phyloP scores from a whole-genome alignment of 2,113 vertebrate species.

The Cercopithecus mona region DNA sequence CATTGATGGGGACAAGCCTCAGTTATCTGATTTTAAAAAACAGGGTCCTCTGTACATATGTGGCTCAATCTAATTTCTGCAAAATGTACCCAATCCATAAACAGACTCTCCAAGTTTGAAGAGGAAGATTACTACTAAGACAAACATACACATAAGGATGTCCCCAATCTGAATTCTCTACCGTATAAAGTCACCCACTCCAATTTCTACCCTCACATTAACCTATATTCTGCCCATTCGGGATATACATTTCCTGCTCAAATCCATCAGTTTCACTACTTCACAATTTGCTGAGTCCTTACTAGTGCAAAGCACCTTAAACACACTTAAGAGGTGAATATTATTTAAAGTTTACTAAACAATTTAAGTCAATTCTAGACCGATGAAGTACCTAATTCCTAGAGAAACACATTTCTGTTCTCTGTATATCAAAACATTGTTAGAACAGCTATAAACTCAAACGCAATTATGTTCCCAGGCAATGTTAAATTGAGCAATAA shows the following conservation, averaged over 20 bases:
- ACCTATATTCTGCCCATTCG: not conserved
- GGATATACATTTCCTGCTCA: not conserved
- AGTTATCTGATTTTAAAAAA: conserved; percentile 35
- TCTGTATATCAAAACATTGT: conserved; percentile 36
- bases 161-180: not conserved
- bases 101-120: not conserved
- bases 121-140: not conserved
- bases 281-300: not conserved
- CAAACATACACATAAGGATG: not conserved
- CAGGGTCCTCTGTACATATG: not conserved
- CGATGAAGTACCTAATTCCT: conserved; percentile 43
- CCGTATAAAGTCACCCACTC: not conserved
- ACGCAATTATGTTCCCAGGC: conserved; percentile 39
- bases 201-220: not conserved
- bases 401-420: conserved; percentile 39
- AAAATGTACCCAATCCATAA: not conserved
- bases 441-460: conserved; percentile 30
- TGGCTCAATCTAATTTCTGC: conserved; percentile 35
- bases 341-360: not conserved
- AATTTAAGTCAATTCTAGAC: conserved; percentile 14
- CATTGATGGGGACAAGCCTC: not conserved
- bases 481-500: conserved; percentile 57
- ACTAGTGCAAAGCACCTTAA: not conserved
- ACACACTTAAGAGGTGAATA: not conserved
- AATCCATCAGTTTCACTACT: not conserved